Conservation (phyloP, 1,140 invertebrate species). For the Trachymyrmex septentrionalis region DNA sequence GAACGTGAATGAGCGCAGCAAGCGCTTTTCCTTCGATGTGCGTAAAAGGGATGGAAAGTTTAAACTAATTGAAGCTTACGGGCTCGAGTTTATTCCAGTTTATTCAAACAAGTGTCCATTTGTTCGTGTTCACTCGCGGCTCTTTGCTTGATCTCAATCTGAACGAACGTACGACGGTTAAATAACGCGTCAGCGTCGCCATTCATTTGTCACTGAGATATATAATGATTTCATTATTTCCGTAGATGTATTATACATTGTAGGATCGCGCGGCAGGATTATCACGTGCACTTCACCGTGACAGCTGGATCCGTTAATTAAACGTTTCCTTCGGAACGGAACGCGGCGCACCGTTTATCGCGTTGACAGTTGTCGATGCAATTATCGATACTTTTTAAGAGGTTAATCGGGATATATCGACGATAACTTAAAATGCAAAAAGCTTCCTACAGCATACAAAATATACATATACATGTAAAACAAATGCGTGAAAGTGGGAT, state of each 20-base stretch:
- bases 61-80: not conserved
- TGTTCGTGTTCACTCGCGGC: not conserved
- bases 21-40: not conserved
- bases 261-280: slow-evolving; percentile 50
- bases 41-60: not conserved
- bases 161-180: not conserved
- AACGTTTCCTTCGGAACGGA: slow-evolving; percentile 26
- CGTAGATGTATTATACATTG: slow-evolving; percentile 31
- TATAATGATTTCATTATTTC: slow-evolving; percentile 59
- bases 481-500: not conserved
- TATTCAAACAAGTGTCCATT: not conserved
- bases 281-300: slow-evolving; percentile 30
- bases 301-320: slow-evolving; percentile 39
- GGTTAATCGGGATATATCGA: slow-evolving; percentile 55
- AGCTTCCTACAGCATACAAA: slow-evolving; percentile 40
- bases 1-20: not conserved
- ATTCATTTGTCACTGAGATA: slow-evolving; percentile 21
- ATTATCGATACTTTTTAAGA: slow-evolving; percentile 19
- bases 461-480: slow-evolving; percentile 26
- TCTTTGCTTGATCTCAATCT: not conserved
- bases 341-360: slow-evolving; percentile 18
- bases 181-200: slow-evolving; percentile 7
- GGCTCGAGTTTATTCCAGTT: not conserved
- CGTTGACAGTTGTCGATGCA: not conserved
- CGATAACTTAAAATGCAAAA: slow-evolving; percentile 42